Evolutionary conservation across 2,888 invertebrate species (phyloP).

Genomic region (Dynastes hyllus): DNA sequence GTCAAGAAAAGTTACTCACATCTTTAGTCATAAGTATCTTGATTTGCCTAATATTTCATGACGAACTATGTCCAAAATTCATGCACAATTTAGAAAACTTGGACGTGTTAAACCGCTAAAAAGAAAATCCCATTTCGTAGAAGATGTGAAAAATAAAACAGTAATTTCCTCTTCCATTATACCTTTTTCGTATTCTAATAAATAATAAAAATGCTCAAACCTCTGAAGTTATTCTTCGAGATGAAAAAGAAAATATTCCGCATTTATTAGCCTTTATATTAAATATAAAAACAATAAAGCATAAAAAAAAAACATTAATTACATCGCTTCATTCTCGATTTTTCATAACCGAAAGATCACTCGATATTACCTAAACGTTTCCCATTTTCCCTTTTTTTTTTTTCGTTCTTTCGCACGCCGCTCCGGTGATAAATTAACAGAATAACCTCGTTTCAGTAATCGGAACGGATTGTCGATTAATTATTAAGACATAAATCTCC

Average conservation of each 20-base stretch:
- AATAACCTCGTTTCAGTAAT: constrained; percentile 43
- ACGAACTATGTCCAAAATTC: too few relatives aligned
- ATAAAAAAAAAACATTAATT: constrained; percentile 19
- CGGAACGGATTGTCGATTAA: constrained; percentile 34
- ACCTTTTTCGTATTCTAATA: too few relatives aligned
- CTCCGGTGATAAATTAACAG: constrained; percentile 31
- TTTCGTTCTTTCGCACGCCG: neutral
- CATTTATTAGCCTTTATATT: constrained; percentile 5
- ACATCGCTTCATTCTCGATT: neutral
- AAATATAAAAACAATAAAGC: neutral
- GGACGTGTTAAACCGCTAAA: too few relatives aligned
- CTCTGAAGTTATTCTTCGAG: too few relatives aligned
- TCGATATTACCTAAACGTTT: constrained; percentile 22
- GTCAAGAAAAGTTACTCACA: too few relatives aligned
- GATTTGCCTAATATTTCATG: too few relatives aligned
- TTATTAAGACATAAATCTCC: constrained; percentile 43
- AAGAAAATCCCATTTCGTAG: too few relatives aligned
- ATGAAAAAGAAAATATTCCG: neutral
- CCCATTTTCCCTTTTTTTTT: constrained; percentile 6
- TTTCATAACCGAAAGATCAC: neutral
- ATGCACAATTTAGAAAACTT: too few relatives aligned
- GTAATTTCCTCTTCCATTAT: too few relatives aligned
- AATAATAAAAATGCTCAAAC: too few relatives aligned
- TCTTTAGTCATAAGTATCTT: too few relatives aligned
- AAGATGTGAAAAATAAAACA: too few relatives aligned